Percentiles rank a stretch among this genome's conserved stretches.
Evolutionary conservation across 2,113 vertebrate genomes (phyloP).

Genomic region (Dermatemys mawii): DNA sequence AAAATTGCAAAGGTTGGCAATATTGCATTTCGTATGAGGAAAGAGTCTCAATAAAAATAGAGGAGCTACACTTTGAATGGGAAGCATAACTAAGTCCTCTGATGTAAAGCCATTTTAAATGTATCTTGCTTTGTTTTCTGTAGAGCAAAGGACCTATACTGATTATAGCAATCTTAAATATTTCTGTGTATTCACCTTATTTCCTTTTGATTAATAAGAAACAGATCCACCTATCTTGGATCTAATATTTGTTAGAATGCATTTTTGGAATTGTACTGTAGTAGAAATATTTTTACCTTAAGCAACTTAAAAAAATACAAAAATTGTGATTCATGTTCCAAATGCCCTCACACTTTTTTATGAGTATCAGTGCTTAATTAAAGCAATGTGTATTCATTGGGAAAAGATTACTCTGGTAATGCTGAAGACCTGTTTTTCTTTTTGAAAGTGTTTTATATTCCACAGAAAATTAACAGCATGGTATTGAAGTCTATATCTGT

Average conservation of each 20-base stretch:
- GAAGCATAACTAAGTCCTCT: background rate
- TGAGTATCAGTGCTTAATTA: background rate
- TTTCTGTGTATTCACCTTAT: fast-evolving
- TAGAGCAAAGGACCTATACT: background rate
- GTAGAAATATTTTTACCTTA: background rate
- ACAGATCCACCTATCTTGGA: background rate
- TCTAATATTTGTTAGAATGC: background rate
- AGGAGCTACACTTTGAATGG: background rate
- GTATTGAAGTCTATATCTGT: background rate
- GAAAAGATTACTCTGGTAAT: background rate
- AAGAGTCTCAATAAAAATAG: background rate
- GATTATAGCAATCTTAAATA: background rate
- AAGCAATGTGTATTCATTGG: background rate
- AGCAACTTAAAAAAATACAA: background rate
- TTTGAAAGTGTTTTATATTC: background rate
- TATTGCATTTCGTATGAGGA: too few species aligned
- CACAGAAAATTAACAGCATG: background rate
- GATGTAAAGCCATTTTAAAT: background rate
- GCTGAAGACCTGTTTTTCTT: background rate
- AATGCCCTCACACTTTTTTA: background rate
- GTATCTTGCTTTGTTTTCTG: background rate
- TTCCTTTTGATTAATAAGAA: background rate
- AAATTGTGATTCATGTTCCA: background rate
- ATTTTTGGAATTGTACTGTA: background rate
- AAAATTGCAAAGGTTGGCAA: background rate